Evolutionary conservation across 2,113 vertebrate genomes (phyloP).

Genomic region (Rhinichthys klamathensis): DNA sequence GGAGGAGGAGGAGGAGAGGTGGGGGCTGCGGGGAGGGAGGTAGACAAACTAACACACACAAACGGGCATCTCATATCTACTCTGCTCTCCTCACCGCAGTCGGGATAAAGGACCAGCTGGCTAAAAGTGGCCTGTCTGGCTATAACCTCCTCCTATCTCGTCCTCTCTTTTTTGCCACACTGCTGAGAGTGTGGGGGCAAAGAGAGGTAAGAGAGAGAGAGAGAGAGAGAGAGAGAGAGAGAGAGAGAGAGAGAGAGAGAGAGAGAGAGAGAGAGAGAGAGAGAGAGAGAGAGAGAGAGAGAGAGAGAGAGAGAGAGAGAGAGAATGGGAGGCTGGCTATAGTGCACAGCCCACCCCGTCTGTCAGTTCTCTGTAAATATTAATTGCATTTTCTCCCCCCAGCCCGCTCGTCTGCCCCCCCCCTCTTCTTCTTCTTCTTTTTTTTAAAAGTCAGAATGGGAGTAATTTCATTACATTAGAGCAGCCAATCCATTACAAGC

Average conservation of each 20-base stretch:
- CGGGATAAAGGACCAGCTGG: constrained; percentile 67
- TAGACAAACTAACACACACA: constrained; percentile 51
- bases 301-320: constrained; percentile 56
- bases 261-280: constrained; percentile 59
- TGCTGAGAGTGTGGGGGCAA: constrained; percentile 41
- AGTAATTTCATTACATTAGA: constrained; percentile 99
- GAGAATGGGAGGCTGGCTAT: constrained; percentile 69
- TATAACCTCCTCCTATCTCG: constrained; percentile 67
- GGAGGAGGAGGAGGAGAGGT: constrained; percentile 30
- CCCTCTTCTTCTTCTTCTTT: constrained; percentile 60
- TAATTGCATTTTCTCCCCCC: constrained; percentile 87
- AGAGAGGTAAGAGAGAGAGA: constrained; percentile 47
- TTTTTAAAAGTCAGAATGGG: constrained; percentile 90
- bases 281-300: constrained; percentile 41
- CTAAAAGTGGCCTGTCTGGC: constrained; percentile 73
- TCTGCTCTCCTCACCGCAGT: constrained; percentile 62
- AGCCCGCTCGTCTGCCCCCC: constrained; percentile 58
- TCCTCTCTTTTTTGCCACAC: constrained; percentile 59
- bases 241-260: constrained; percentile 43
- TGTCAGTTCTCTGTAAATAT: constrained; percentile 98
- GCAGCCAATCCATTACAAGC: constrained; percentile 99
- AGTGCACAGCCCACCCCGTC: constrained; percentile 83
- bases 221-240: constrained; percentile 54
- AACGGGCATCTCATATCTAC: constrained; percentile 69
- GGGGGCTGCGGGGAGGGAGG: constrained; percentile 42